phyloP scores from a whole-genome alignment of 2,888 invertebrate species.

The Exephanes ischioxanthus region DNA sequence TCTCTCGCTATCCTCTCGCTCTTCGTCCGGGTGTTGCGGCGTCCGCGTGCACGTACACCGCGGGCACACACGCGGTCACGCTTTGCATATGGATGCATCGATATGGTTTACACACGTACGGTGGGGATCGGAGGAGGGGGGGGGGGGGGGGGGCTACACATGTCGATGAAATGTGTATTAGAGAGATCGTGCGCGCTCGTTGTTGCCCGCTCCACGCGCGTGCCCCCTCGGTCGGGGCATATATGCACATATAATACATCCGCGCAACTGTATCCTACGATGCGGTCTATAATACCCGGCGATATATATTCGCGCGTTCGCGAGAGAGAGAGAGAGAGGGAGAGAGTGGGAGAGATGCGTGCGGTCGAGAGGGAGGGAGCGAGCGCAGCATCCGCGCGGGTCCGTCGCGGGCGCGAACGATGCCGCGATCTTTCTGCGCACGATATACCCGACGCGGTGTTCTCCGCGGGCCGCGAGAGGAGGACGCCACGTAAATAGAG shows the following conservation, averaged over 20 bases:
- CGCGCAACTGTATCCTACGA: not conserved
- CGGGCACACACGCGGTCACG: not conserved
- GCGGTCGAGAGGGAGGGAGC: conserved; percentile 5
- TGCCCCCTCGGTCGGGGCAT: conserved; percentile 11
- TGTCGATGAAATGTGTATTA: conserved; percentile 47
- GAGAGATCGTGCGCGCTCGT: conserved; percentile 34
- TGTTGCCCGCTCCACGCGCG: conserved; percentile 49
- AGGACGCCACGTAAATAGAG: conserved; percentile 38
- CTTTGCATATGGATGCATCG: conserved; percentile 2
- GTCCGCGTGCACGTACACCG: not conserved
- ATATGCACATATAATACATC: not conserved
- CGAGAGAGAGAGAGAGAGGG: conserved; percentile 42
- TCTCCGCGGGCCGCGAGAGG: conserved; percentile 1
- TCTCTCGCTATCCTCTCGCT: conserved; percentile 27
- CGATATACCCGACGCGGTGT: not conserved
- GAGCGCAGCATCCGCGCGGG: no score
- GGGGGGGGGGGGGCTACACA: conserved; percentile 15
- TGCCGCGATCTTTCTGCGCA: not conserved
- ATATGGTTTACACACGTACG: not conserved
- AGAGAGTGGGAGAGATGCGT: not conserved
- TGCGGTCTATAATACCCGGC: conserved; percentile 24
- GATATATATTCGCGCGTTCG: conserved; percentile 30
- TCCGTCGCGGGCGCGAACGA: not conserved
- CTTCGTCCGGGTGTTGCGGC: conserved; percentile 4
- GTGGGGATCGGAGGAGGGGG: not conserved